phyloP scores from a whole-genome alignment of 1,140 invertebrate species.

The Trichogramma pretiosum region DNA sequence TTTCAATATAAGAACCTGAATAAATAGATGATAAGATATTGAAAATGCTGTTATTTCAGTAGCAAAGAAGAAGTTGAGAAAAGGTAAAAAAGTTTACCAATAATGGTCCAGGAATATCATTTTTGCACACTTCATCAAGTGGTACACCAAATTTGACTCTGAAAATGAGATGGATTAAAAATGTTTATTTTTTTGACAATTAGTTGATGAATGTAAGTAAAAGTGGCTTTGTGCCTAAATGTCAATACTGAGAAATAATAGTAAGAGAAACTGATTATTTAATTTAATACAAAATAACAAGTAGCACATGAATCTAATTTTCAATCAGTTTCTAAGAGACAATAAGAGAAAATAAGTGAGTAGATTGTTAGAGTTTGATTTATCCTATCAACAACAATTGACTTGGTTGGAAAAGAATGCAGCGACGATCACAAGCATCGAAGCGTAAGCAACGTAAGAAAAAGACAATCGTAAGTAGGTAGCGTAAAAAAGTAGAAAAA shows the following conservation, averaged over 20 bases:
- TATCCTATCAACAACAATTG: no score
- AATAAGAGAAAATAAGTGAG: no score
- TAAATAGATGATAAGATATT: conserved; percentile 11
- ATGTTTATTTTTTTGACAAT: no score
- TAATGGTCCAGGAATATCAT: conserved; percentile 83
- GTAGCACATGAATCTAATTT: no score
- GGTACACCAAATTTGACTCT: conserved; percentile 87
- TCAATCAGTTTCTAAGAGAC: no score
- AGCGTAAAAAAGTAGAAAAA: conserved; percentile 3
- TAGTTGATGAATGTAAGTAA: conserved; percentile 1
- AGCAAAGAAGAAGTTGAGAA: neutral
- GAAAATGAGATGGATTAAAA: no score
- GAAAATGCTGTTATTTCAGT: neutral
- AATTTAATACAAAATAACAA: conserved; percentile 12
- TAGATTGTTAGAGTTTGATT: no score
- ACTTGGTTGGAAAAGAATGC: no score
- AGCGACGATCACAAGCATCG: no score
- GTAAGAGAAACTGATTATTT: no score
- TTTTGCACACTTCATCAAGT: conserved; percentile 83
- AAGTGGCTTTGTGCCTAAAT: conserved; percentile 8
- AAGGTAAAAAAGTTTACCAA: conserved; percentile 50
- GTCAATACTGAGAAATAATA: no score
- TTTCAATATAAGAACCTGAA: conserved; percentile 81
- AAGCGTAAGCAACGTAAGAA: no score
- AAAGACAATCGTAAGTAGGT: neutral